These are phyloP conservation scores for Cephus pygmeus DNA, from an alignment of 2,888 invertebrate species.

Conservation along the genomic window DNA sequence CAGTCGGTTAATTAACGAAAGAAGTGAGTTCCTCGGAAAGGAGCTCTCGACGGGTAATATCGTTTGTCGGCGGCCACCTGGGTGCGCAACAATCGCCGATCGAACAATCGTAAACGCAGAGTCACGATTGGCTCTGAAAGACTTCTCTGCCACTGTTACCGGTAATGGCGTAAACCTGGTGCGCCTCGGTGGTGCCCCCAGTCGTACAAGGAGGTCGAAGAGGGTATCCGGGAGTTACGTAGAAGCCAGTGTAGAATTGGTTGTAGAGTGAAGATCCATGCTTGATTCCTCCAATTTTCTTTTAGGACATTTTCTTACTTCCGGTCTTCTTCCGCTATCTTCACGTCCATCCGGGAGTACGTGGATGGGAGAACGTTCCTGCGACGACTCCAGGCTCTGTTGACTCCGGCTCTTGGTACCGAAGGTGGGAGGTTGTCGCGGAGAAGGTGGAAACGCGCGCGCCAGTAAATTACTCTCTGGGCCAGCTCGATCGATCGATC, in stretches of 20 bases:
- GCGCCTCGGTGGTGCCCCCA: background rate
- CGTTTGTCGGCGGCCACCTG: constrained; percentile 55
- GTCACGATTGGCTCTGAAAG: constrained; percentile 27
- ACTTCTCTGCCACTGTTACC: constrained; percentile 19
- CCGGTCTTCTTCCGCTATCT: background rate
- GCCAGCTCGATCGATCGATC: constrained; percentile 1
- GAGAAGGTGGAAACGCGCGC: background rate
- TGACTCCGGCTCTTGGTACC: constrained; percentile 14
- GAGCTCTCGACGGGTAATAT: constrained; percentile 34
- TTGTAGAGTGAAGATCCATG: background rate
- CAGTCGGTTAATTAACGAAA: constrained; percentile 28
- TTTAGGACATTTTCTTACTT: background rate
- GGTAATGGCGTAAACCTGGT: constrained; percentile 7
- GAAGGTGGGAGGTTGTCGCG: constrained; percentile 9
- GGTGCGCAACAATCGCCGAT: constrained; percentile 50
- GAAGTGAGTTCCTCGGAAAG: constrained; percentile 21
- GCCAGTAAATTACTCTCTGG: constrained; percentile 3
- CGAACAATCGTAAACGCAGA: constrained; percentile 56
- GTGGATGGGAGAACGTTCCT: background rate
- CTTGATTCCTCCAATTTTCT: background rate
- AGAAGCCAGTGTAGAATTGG: background rate
- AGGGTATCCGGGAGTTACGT: background rate
- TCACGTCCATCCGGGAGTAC: background rate
- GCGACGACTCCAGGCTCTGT: background rate
- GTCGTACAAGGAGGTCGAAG: background rate